These are phyloP conservation scores for Cerastis leucographa DNA, from an alignment of 2,888 invertebrate genomes.

Conservation along the genomic window DNA sequence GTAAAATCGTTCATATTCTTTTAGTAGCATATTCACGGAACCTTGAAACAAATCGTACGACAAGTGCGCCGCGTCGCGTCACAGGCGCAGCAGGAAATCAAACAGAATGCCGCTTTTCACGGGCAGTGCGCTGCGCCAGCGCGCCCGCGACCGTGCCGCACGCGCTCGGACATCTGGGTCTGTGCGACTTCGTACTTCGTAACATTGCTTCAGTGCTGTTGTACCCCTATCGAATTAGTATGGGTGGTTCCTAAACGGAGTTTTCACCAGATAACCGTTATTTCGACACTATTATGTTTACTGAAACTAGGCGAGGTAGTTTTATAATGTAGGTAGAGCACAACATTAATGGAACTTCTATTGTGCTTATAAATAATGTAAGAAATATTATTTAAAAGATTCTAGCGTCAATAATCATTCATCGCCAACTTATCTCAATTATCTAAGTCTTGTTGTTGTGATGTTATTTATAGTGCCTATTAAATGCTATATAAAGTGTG, in stretches of 20 bases:
- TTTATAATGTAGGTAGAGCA: not conserved
- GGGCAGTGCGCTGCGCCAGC: constrained; percentile 66
- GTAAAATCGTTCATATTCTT: constrained; percentile 11
- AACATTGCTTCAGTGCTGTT: constrained; percentile 36
- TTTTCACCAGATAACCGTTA: constrained; percentile 24
- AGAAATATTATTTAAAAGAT: not conserved
- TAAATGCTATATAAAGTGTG: not conserved
- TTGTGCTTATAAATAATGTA: not conserved
- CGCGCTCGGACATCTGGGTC: constrained; percentile 56
- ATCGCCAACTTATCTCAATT: constrained; percentile 10
- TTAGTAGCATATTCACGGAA: constrained; percentile 23
- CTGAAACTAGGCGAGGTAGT: not conserved
- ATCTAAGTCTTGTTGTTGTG: not conserved
- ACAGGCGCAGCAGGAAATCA: constrained; percentile 59
- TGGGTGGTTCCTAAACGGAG: not conserved
- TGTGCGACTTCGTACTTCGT: constrained; percentile 56
- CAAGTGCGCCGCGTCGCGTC: constrained; percentile 32
- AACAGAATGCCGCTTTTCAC: constrained; percentile 63
- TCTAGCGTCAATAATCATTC: constrained; percentile 10
- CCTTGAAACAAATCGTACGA: constrained; percentile 40
- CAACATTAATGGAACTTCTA: not conserved
- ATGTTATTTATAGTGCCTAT: not conserved
- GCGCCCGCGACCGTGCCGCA: too few species aligned
- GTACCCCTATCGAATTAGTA: constrained; percentile 55
- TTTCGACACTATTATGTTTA: constrained; percentile 9